Conservation (phyloP, 1,140 invertebrate species). For the Phymorhynchus buccinoides region DNA sequence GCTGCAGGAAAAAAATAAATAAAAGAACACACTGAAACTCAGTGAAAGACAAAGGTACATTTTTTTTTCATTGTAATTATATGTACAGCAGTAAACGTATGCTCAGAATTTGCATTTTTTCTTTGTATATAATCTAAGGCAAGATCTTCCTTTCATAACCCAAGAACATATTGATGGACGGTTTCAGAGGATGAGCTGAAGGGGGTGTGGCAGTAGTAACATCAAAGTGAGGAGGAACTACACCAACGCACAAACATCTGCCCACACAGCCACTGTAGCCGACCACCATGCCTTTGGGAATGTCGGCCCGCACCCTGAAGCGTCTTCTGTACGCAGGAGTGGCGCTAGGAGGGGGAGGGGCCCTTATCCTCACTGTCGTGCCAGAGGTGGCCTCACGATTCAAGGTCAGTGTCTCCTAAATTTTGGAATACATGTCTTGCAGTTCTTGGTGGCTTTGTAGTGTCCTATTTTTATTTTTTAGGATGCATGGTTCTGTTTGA, state of each 20-base stretch:
- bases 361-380: conserved; percentile 32
- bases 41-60: too few relatives aligned
- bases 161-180: too few relatives aligned
- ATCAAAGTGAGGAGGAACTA: background rate
- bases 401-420: background rate
- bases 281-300: conserved; percentile 1
- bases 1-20: too few relatives aligned
- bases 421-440: background rate
- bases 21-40: too few relatives aligned
- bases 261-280: background rate
- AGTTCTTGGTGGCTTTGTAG: background rate
- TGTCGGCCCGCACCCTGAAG: conserved; percentile 32
- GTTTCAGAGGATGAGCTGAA: conserved; percentile 26
- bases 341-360: conserved; percentile 38
- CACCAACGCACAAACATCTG: too few relatives aligned
- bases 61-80: too few relatives aligned
- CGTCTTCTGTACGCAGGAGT: conserved; percentile 35
- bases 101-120: too few relatives aligned
- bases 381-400: conserved; percentile 38
- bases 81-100: too few relatives aligned
- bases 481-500: background rate
- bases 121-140: too few relatives aligned
- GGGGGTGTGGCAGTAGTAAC: background rate
- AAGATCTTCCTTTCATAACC: background rate
- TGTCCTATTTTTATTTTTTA: background rate